Conservation (phyloP, 2,113 vertebrate species). For the Morone chrysops region DNA sequence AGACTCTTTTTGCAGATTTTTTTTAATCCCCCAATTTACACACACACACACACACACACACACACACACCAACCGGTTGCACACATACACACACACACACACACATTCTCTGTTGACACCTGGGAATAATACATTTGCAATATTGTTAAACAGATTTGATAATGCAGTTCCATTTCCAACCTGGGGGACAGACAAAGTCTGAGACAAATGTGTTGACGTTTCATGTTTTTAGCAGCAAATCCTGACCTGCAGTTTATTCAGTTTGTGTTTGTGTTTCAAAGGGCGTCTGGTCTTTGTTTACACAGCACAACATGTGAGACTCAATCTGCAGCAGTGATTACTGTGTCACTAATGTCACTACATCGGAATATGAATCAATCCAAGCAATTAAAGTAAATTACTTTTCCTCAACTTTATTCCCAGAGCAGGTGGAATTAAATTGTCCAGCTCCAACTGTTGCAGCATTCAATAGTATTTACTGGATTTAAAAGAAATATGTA, state of each 20-base stretch:
- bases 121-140: background rate
- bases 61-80: too few species aligned
- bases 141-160: background rate
- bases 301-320: background rate
- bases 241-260: background rate
- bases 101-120: background rate
- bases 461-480: background rate
- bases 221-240: background rate
- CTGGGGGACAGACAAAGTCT: background rate
- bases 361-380: background rate
- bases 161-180: background rate
- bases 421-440: background rate
- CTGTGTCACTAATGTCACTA: background rate
- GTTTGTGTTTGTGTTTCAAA: constrained; percentile 64
- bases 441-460: background rate
- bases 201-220: background rate
- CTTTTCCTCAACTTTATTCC: background rate
- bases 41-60: too few species aligned
- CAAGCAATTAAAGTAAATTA: background rate
- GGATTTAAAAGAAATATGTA: background rate
- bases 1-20: too few species aligned
- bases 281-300: constrained; percentile 39
- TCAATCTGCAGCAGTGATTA: background rate
- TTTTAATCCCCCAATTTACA: too few species aligned
- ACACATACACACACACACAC: background rate